Conservation (phyloP, 2,888 invertebrate species). For the Tetheella fluctuosa region DNA sequence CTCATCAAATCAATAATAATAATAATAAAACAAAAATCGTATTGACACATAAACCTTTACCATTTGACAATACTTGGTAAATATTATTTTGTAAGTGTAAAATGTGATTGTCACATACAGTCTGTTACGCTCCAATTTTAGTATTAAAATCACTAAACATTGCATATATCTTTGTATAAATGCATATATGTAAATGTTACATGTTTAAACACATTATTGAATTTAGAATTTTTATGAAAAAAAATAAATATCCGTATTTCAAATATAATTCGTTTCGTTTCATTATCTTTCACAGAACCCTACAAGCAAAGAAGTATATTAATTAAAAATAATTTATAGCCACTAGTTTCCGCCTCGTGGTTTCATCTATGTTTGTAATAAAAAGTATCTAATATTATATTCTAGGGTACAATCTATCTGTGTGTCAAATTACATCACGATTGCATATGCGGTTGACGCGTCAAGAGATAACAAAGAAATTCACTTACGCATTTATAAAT, state of each 20-base stretch:
- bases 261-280: constrained; percentile 79
- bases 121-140: constrained; percentile 82
- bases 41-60: constrained; percentile 68
- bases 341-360: too few species aligned
- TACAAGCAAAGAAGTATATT: too few species aligned
- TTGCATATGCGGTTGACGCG: too few species aligned
- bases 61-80: constrained; percentile 84
- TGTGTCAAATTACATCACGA: too few species aligned
- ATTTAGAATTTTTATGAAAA: constrained; percentile 85
- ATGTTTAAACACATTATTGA: constrained; percentile 85
- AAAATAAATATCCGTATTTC: constrained; percentile 85
- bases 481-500: too few species aligned
- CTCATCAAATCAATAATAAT: constrained; percentile 55
- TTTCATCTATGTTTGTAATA: too few species aligned
- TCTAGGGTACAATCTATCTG: too few species aligned
- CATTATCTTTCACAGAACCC: constrained; percentile 44
- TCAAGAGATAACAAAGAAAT: too few species aligned
- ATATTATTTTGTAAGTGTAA: constrained; percentile 79
- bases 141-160: constrained; percentile 82
- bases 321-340: too few species aligned
- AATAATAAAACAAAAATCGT: constrained; percentile 32
- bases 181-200: constrained; percentile 85
- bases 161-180: constrained; percentile 85
- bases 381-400: too few species aligned
- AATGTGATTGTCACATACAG: constrained; percentile 72